Conservation (phyloP, 2,113 vertebrate species). For the Carollia perspicillata region DNA sequence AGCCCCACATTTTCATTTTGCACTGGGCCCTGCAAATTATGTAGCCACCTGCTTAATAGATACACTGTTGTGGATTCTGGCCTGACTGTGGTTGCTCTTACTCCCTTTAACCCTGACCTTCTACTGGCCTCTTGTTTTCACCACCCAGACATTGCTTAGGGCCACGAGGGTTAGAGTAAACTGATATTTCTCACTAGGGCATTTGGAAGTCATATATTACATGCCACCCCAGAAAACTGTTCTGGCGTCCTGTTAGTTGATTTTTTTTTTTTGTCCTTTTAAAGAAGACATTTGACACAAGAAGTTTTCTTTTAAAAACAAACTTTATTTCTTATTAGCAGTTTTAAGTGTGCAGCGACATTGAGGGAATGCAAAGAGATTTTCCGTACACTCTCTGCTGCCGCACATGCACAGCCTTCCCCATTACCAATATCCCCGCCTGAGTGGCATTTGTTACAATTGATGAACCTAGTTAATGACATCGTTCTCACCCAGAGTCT, state of each 20-base stretch:
- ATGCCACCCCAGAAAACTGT: neutral
- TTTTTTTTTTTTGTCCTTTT: neutral
- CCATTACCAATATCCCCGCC: neutral
- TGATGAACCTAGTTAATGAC: too few species aligned
- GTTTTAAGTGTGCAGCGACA: neutral
- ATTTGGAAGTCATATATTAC: neutral
- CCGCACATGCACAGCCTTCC: neutral
- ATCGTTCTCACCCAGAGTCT: neutral
- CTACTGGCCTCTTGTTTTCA: neutral
- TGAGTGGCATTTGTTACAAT: neutral
- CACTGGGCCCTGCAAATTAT: neutral
- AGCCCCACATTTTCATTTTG: neutral
- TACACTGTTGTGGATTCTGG: neutral
- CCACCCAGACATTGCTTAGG: neutral
- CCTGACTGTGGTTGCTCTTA: neutral
- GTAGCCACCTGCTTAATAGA: neutral
- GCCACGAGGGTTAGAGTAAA: neutral
- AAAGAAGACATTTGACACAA: neutral
- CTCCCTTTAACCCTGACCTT: slow-evolving; percentile 51
- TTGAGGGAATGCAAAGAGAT: neutral
- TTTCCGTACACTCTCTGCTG: neutral
- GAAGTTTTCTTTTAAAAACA: neutral
- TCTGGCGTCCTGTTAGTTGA: neutral
- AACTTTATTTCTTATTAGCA: neutral
- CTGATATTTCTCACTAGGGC: neutral